phyloP scores from a whole-genome alignment of 1,140 invertebrate species.

The Chironomus striatipennis region DNA sequence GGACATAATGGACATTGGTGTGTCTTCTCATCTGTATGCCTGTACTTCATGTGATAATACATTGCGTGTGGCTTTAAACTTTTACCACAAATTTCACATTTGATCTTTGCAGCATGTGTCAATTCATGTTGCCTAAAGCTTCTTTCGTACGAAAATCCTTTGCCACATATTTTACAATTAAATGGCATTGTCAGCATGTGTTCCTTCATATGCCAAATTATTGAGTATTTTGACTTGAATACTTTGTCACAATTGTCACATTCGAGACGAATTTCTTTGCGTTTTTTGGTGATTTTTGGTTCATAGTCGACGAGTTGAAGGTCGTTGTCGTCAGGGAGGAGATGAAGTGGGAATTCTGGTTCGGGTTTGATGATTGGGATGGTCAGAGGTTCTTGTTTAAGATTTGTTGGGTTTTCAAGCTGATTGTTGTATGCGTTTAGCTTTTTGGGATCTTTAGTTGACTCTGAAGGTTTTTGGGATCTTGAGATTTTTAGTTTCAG shows the following conservation, averaged over 20 bases:
- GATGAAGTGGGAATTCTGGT: no score
- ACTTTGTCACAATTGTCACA: not conserved
- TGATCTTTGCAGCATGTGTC: not conserved
- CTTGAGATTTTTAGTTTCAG: no score
- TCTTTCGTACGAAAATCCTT: not conserved
- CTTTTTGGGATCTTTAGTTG: no score
- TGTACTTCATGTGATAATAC: not conserved
- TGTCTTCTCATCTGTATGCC: not conserved
- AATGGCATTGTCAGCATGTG: not conserved
- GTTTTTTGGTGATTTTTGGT: not conserved
- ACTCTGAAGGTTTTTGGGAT: no score
- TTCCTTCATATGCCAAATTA: conserved; percentile 6
- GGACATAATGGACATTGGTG: not conserved
- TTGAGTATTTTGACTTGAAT: not conserved
- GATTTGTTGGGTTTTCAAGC: not conserved
- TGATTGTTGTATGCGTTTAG: not conserved
- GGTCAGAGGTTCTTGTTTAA: not conserved
- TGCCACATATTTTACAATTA: not conserved
- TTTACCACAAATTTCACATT: not conserved
- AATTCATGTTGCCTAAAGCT: not conserved
- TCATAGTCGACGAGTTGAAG: not conserved
- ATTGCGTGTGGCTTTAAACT: not conserved
- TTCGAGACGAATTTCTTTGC: not conserved
- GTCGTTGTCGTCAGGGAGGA: not conserved
- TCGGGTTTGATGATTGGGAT: no score